Base-by-base conservation (phyloP, 2,797 vertebrate species). In the Geotrypetes seraphini region DNA sequence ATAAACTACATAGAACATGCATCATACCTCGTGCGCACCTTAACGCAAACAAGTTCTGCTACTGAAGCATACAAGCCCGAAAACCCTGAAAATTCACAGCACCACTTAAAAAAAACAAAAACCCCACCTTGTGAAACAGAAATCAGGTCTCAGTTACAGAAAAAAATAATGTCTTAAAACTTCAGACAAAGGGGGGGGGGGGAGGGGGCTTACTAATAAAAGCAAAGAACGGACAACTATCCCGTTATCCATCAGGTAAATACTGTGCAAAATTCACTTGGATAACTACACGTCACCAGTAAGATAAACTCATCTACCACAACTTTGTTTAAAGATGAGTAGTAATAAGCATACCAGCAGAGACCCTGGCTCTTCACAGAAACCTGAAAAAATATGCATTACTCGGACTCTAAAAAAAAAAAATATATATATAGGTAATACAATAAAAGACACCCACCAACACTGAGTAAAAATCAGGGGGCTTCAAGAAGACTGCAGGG, bases 371-470 rank as follows among this genome's bases (percentile, higher is more conserved):
- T 16, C 75, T 72, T 81, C 78, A 58, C 2, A 42, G 69, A 64
- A 50, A 50, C 69, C 35, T 61, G 64, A 57, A 67, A 69, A 55
- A 56, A 54, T 42, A 73, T 64, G 70, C 38, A 52, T 72, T 76
- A 77, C 75, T 65, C 56, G 56, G 60, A 69, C 56, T 51, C 27
- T 4, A 57, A 70, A 62, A 47, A 60, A 48, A 25, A 13, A 19
- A 31, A 23, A 36, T 39, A 63, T n/a, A n/a, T n/a, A n/a, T n/a
- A n/a, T n/a, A n/a, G n/a, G n/a, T n/a, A n/a, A n/a, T n/a, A n/a
- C n/a, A n/a, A 47, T 36, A 57, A 74, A 73, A 64, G 35, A 47
- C 63, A 79, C 78, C 73, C 76, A 79, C 73, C 71, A 69, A 67
- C 43, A 75, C 17, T 10, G 47, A 63, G 64, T 28, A 14, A 56